Conservation (phyloP, 2,888 invertebrate genomes). For the Liopterus haemorrhoidalis region DNA sequence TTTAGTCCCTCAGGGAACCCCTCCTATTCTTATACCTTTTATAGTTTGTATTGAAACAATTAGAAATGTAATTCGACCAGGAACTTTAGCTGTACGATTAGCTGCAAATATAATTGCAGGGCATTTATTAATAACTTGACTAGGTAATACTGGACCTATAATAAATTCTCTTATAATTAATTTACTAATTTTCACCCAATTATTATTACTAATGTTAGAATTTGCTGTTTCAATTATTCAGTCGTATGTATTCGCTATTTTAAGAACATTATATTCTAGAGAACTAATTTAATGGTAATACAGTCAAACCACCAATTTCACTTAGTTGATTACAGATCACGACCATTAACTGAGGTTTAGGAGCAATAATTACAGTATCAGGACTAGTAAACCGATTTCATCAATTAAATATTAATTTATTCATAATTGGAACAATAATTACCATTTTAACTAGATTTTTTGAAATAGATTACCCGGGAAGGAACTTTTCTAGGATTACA, state of each 20-base stretch:
- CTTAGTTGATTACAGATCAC: slow-evolving; percentile 59
- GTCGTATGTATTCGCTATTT: slow-evolving; percentile 60
- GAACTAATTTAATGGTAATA: slow-evolving; percentile 58
- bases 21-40: slow-evolving; percentile 59
- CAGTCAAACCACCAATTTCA: slow-evolving; percentile 59
- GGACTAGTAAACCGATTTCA: slow-evolving; percentile 60
- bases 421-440: slow-evolving; percentile 50
- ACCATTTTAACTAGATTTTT: slow-evolving; percentile 52
- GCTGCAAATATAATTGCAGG: slow-evolving; percentile 74
- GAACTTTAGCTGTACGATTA: slow-evolving; percentile 63
- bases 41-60: slow-evolving; percentile 70
- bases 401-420: slow-evolving; percentile 49
- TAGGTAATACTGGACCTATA: slow-evolving; percentile 47
- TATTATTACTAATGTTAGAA: slow-evolving; percentile 52
- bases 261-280: slow-evolving; percentile 61
- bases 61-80: slow-evolving; percentile 65
- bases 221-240: slow-evolving; percentile 59
- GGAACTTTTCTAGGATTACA: slow-evolving; percentile 61
- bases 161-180: slow-evolving; percentile 33
- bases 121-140: slow-evolving; percentile 59
- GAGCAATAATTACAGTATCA: slow-evolving; percentile 52
- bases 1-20: slow-evolving; percentile 64
- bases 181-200: slow-evolving; percentile 47
- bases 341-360: slow-evolving; percentile 57
- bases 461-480: slow-evolving; percentile 64